phyloP scores from a whole-genome alignment of 53 echinoderm and acorn worm species.

The Paracentrotus lividus region DNA sequence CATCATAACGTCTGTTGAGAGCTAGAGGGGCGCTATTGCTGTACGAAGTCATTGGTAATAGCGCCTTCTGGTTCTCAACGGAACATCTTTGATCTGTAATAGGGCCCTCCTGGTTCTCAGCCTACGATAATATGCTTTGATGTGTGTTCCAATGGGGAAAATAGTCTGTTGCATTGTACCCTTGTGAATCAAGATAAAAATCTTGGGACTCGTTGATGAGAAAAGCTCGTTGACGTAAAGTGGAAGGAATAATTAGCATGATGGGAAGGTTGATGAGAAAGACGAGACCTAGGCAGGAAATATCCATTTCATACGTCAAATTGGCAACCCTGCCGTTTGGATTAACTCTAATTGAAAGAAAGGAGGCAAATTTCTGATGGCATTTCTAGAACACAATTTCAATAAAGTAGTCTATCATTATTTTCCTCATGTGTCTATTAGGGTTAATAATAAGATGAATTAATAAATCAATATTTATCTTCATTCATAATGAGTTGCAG shows the following conservation, averaged over 20 bases:
- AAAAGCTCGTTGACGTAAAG: background rate
- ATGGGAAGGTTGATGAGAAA: constrained; percentile 10
- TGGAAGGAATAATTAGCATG: constrained; percentile 16
- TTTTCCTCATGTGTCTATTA: background rate
- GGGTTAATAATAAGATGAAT: background rate
- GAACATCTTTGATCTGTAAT: too few relatives aligned
- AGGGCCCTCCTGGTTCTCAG: too few relatives aligned
- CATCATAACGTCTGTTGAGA: too few relatives aligned
- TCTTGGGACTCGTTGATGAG: background rate
- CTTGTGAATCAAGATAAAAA: background rate
- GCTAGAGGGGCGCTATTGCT: too few relatives aligned
- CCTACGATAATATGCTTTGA: too few relatives aligned
- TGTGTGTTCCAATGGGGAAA: background rate
- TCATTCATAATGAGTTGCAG: background rate
- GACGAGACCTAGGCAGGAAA: background rate
- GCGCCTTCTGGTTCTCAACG: too few relatives aligned
- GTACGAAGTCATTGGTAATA: too few relatives aligned
- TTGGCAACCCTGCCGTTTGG: constrained; percentile 1
- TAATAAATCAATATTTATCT: background rate
- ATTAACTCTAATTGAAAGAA: constrained; percentile 13
- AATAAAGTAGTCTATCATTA: background rate
- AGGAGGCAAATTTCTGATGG: constrained; percentile 10
- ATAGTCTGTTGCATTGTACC: too few relatives aligned
- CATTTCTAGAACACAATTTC: background rate
- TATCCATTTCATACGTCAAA: background rate